Conservation (phyloP, 2,888 invertebrate species). For the Chymomyza amoena region DNA sequence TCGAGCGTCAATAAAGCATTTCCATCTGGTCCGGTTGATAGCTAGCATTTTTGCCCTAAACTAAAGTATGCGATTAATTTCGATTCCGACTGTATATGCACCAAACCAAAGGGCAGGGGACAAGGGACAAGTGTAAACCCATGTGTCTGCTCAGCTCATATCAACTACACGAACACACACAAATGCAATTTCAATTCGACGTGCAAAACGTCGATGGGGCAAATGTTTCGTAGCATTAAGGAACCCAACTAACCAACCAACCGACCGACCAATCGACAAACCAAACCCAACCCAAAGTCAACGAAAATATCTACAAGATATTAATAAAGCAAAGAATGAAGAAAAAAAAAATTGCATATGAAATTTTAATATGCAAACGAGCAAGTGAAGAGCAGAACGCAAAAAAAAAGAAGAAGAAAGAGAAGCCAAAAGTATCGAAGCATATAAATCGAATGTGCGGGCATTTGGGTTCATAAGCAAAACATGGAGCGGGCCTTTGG, state of each 20-base stretch:
- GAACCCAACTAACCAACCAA: constrained; percentile 57
- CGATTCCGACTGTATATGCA: neutral
- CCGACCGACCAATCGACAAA: constrained; percentile 18
- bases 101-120: neutral
- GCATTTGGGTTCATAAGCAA: constrained; percentile 20
- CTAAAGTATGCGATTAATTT: too few species aligned
- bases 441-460: constrained; percentile 48
- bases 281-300: constrained; percentile 32
- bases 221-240: constrained; percentile 49
- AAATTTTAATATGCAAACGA: constrained; percentile 72
- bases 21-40: too few species aligned
- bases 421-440: constrained; percentile 56
- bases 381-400: constrained; percentile 48
- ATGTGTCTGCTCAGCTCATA: constrained; percentile 30
- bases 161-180: constrained; percentile 24
- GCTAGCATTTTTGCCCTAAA: too few species aligned
- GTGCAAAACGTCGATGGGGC: constrained; percentile 60
- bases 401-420: constrained; percentile 30
- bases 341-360: constrained; percentile 59
- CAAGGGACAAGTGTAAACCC: neutral
- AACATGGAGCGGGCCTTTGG: neutral
- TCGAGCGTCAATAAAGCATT: too few species aligned
- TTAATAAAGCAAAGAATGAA: constrained; percentile 59
- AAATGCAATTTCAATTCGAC: constrained; percentile 68
- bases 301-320: constrained; percentile 71